These are phyloP conservation scores for Theonella swinhoei DNA, from an alignment of 37 sponge, comb jelly and placozoan species.

Conservation along the genomic window DNA sequence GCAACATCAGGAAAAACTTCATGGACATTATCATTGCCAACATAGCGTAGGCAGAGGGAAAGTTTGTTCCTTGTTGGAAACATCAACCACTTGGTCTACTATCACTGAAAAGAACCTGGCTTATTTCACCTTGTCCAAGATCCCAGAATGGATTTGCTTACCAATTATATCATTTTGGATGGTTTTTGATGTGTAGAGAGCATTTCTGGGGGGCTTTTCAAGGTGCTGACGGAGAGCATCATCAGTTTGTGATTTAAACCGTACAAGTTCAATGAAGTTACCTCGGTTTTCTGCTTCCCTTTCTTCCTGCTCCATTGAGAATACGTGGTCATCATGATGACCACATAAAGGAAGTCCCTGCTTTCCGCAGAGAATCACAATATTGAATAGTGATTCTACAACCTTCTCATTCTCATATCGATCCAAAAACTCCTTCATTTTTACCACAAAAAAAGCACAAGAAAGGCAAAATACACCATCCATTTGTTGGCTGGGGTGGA, in stretches of 20 bases:
- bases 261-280: slow-evolving; percentile 61
- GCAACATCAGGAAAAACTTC: slow-evolving; percentile 60
- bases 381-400: slow-evolving; percentile 52
- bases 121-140: slow-evolving; percentile 33
- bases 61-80: slow-evolving; percentile 53
- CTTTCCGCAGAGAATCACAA: slow-evolving; percentile 67
- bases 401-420: slow-evolving; percentile 38
- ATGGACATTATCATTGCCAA: slow-evolving; percentile 9
- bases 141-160: slow-evolving; percentile 10
- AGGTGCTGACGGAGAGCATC: slow-evolving; percentile 20
- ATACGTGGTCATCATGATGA: slow-evolving; percentile 57
- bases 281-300: slow-evolving; percentile 32
- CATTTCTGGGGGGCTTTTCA: slow-evolving; percentile 51
- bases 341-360: slow-evolving; percentile 60
- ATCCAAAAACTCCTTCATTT: slow-evolving; percentile 8
- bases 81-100: slow-evolving; percentile 69
- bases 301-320: slow-evolving; percentile 21
- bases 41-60: slow-evolving; percentile 46
- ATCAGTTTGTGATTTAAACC: slow-evolving; percentile 65
- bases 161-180: slow-evolving; percentile 70
- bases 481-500: slow-evolving; percentile 14
- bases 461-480: slow-evolving; percentile 41
- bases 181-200: slow-evolving; percentile 74
- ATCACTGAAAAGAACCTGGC: slow-evolving; percentile 63
- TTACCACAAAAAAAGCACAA: not conserved